These are phyloP conservation scores for Eublepharis macularius DNA, from an alignment of 2,113 vertebrate species.

Conservation along the genomic window DNA sequence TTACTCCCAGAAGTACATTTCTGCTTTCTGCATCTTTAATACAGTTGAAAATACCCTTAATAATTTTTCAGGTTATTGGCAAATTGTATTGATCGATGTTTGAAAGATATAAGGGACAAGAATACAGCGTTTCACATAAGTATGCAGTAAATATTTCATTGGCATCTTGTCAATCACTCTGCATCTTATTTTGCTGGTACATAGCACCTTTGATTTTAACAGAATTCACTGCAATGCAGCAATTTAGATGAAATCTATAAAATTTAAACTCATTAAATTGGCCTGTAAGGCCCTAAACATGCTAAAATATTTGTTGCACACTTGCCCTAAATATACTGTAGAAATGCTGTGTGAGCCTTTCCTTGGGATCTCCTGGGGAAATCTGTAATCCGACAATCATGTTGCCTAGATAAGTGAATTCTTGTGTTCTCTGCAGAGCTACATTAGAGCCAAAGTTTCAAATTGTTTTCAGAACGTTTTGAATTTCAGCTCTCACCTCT, in stretches of 20 bases:
- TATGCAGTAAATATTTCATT: background rate
- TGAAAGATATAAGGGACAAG: background rate
- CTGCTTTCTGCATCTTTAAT: conserved; percentile 6
- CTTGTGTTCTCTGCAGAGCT: background rate
- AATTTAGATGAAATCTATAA: background rate
- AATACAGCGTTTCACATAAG: background rate
- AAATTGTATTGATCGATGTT: conserved; percentile 20
- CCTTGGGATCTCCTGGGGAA: background rate
- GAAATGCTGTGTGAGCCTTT: background rate
- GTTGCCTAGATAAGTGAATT: background rate
- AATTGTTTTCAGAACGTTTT: background rate
- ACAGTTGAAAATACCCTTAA: background rate
- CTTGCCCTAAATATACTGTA: background rate
- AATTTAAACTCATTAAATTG: background rate
- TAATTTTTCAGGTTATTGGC: conserved; percentile 2
- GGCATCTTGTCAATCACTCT: conserved; percentile 1
- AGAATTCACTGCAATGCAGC: background rate
- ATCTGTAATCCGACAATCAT: background rate
- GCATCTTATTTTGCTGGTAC: no score
- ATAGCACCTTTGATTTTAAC: background rate
- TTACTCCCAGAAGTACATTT: conserved; percentile 21
- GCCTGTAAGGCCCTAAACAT: background rate
- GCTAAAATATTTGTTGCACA: background rate
- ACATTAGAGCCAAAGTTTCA: background rate
- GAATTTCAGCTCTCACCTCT: background rate